These are phyloP conservation scores for Hippasteria phrygiana DNA, from an alignment of 53 echinoderm and acorn worm species.

Conservation along the genomic window DNA sequence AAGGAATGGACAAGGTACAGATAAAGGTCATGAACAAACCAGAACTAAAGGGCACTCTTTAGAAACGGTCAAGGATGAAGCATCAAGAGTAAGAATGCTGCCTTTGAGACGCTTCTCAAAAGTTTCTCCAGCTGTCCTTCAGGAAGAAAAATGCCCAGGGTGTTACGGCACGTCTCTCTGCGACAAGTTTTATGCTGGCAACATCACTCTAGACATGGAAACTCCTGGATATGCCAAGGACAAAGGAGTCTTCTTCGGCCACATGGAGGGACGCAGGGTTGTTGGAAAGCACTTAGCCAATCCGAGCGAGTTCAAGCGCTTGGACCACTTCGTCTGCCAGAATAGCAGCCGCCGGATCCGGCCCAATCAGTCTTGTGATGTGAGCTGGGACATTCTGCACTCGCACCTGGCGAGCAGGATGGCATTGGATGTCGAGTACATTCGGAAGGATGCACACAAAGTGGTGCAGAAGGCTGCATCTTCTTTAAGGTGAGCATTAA, in stretches of 20 bases:
- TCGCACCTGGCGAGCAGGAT: slow-evolving; percentile 39
- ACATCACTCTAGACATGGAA: slow-evolving; percentile 76
- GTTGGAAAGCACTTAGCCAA: slow-evolving; percentile 55
- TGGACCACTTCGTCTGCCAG: slow-evolving; percentile 74
- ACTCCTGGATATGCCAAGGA: slow-evolving; percentile 52
- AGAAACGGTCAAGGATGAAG: too few relatives aligned
- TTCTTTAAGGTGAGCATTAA: slow-evolving; percentile 45
- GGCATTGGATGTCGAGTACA: slow-evolving; percentile 44
- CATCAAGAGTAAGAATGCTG: background rate
- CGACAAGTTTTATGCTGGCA: slow-evolving; percentile 83
- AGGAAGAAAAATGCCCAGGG: slow-evolving; percentile 81
- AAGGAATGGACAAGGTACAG: background rate
- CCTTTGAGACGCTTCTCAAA: slow-evolving; percentile 27
- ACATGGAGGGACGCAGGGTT: slow-evolving; percentile 52
- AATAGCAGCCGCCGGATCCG: slow-evolving; percentile 48
- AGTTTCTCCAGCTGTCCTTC: slow-evolving; percentile 74
- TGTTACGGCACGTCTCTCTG: slow-evolving; percentile 82
- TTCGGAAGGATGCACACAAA: slow-evolving; percentile 54
- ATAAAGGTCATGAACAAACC: background rate
- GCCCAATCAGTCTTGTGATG: slow-evolving; percentile 58
- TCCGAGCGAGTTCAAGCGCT: slow-evolving; percentile 37
- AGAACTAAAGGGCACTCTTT: background rate
- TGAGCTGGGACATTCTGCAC: slow-evolving; percentile 59
- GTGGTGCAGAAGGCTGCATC: slow-evolving; percentile 40
- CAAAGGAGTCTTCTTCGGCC: slow-evolving; percentile 61